phyloP scores from a whole-genome alignment of 2,113 vertebrate genomes.

The Condylura cristata region DNA sequence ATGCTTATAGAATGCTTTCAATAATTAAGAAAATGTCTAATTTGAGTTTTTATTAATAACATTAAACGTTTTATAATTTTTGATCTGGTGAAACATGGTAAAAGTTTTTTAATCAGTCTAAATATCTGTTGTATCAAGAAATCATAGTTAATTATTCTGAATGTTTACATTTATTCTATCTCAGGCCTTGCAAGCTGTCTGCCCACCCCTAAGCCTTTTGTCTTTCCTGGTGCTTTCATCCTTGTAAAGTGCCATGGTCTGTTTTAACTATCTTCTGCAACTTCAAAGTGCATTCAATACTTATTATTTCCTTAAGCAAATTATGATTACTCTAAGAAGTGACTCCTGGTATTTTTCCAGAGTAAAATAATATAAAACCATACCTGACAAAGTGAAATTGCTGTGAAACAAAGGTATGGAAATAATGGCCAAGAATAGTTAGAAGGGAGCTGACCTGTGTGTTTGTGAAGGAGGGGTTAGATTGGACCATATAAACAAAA shows the following conservation, averaged over 20 bases:
- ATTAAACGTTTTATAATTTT: constrained; percentile 13
- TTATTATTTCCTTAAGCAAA: neutral
- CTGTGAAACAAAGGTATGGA: constrained; percentile 27
- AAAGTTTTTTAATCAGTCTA: neutral
- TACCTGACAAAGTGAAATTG: neutral
- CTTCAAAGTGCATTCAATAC: neutral
- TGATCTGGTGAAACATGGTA: neutral
- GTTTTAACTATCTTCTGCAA: neutral
- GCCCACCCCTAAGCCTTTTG: neutral
- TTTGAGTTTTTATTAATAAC: neutral
- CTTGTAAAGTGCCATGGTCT: neutral
- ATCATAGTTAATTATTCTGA: neutral
- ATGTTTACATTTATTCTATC: neutral
- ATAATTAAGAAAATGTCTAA: neutral
- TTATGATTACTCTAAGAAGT: neutral
- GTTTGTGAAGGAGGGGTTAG: neutral
- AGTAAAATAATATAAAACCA: neutral
- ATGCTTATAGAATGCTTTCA: neutral
- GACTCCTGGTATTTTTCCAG: neutral
- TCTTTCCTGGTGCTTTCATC: neutral
- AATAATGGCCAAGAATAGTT: neutral
- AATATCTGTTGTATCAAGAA: neutral
- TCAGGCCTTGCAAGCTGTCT: neutral
- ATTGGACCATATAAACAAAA: neutral
- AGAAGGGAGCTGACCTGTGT: neutral